Evolutionary conservation across 1,140 invertebrate genomes (phyloP), one percentile per base, ranked within the genome.

Genomic region (Mizuhopecten yessoensis): DNA sequence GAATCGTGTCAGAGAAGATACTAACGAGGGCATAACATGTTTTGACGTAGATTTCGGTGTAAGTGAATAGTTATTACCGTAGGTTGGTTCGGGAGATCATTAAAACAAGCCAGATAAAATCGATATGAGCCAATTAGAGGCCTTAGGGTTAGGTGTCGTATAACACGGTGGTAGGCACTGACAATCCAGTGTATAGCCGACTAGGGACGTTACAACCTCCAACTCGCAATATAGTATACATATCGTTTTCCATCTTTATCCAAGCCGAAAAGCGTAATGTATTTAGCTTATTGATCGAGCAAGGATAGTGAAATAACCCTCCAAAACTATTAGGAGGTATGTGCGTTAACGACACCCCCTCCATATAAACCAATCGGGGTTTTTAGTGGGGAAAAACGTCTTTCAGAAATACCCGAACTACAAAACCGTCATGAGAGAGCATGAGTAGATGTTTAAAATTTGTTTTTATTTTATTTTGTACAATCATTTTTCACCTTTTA

Each of bases 71-170:
- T 29, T 75, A 13, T 75, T n/a, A 75, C 57, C n/a, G 17, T 17
- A 75, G 57, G 57, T 23, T 17, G 5, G n/a, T 29, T 75, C 29
- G n/a, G 1, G 57, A 75, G 57, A 75, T 75, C 57, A 75, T 75
- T 75, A 75, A 75, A 29, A 75, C 57, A 75, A 75, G 23, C 57
- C 23, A 75, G 57, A 75, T 75, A 75, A 75, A 11, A 75, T 75
- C 57, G 57, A 29, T 75, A 75, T 13, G 15, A 75, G 57, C 23
- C 57, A 75, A 75, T 75, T 75, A 75, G 57, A n/a, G 11, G 23
- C n/a, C 2, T 23, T 29, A 11, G n/a, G 57, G 29, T 75, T 75
- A 75, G 57, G n/a, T 75, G n/a, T 29, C 0, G 57, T 9, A 75
- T 75, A n/a, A 75, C 57, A 29, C n/a, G n/a, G 57, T 11, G n/a